Evolutionary conservation across 2,888 invertebrate species (phyloP).

Genomic region (Artemia sinica): DNA sequence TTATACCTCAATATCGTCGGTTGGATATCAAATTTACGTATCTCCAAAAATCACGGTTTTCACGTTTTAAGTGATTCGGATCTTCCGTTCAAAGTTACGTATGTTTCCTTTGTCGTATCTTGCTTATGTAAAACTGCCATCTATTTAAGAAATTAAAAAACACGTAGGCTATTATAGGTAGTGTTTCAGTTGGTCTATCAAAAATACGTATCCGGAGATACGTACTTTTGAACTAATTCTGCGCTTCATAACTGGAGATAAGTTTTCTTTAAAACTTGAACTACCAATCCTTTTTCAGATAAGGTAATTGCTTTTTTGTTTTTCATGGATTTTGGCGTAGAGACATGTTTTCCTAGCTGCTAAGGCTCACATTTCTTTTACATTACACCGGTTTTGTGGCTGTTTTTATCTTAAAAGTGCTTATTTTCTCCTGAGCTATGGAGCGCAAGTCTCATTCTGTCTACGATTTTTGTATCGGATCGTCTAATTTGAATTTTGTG

Average conservation of each 20-base stretch:
- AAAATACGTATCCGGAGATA: constrained; percentile 10
- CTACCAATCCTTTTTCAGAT: constrained; percentile 1
- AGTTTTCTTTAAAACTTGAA: neutral
- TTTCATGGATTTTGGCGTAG: too few species aligned
- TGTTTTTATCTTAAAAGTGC: too few species aligned
- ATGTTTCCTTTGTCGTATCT: constrained; percentile 11
- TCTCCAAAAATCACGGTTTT: constrained; percentile 1
- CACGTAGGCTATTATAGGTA: neutral
- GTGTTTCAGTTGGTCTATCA: neutral
- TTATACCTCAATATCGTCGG: neutral
- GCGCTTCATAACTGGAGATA: constrained; percentile 6
- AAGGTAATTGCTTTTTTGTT: neutral
- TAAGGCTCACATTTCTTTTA: constrained; percentile 3
- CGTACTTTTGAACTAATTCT: constrained; percentile 6
- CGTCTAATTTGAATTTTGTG: neutral
- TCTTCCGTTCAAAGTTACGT: constrained; percentile 6
- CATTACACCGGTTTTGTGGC: too few species aligned
- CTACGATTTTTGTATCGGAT: neutral
- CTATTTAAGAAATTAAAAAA: neutral
- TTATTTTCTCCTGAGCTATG: neutral
- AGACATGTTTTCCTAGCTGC: too few species aligned
- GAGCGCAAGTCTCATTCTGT: neutral
- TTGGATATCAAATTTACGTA: constrained; percentile 10
- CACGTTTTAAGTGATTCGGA: neutral
- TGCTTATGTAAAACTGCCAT: constrained; percentile 4